A percentile compares a stretch with the other conserved stretches of the same genome.
These are phyloP conservation scores for Hofmannophila pseudospretella DNA, from an alignment of 2,888 invertebrate species.

Conservation along the genomic window DNA sequence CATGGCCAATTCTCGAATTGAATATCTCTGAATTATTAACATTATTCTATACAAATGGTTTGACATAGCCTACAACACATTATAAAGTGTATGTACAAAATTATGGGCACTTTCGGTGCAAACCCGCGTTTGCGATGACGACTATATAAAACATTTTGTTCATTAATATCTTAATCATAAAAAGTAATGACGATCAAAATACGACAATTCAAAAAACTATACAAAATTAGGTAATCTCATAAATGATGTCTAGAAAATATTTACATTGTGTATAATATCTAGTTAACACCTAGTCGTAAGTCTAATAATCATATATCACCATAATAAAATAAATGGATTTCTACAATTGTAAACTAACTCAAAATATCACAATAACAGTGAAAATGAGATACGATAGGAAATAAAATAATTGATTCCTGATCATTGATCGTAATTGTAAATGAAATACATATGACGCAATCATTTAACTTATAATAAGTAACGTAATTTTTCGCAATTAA, in stretches of 20 bases:
- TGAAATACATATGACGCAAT: neutral
- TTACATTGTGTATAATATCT: conserved; percentile 25
- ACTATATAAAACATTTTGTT: conserved; percentile 8
- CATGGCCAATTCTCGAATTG: conserved; percentile 42
- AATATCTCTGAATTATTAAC: conserved; percentile 25
- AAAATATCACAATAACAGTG: conserved; percentile 13
- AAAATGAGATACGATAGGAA: conserved; percentile 4
- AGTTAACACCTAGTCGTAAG: conserved; percentile 11
- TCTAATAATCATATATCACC: conserved; percentile 14
- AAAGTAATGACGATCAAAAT: conserved; percentile 35
- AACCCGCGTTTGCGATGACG: conserved; percentile 38
- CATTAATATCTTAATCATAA: conserved; percentile 11
- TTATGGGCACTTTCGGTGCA: conserved; percentile 58
- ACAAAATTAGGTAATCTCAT: conserved; percentile 34
- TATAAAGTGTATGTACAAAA: conserved; percentile 22
- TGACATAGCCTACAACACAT: conserved; percentile 23
- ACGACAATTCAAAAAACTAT: conserved; percentile 15
- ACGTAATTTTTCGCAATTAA: conserved; percentile 1
- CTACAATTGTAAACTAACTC: neutral
- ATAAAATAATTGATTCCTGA: no score
- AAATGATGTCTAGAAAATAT: conserved; percentile 13
- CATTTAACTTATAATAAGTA: no score
- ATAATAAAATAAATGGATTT: conserved; percentile 1
- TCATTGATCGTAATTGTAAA: no score
- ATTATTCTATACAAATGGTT: conserved; percentile 29